phyloP scores from a whole-genome alignment of 2,113 vertebrate species.

The Gavialis gangeticus region DNA sequence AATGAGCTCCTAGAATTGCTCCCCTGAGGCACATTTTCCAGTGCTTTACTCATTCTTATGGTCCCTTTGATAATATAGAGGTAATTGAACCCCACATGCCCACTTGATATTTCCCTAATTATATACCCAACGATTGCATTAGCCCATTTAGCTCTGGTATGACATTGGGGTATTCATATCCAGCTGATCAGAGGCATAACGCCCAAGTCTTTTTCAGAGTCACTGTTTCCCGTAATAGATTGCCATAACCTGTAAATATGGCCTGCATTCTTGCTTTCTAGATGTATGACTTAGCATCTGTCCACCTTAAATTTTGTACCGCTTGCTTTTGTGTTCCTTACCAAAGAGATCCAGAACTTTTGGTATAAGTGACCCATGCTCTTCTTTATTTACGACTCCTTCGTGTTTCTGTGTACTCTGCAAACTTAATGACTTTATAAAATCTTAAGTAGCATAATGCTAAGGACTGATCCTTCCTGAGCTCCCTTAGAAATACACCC shows the following conservation, averaged over 20 bases:
- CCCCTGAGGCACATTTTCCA: not conserved
- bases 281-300: accelerated
- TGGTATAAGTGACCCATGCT: not conserved
- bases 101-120: not conserved
- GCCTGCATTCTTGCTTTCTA: not conserved
- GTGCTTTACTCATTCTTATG: not conserved
- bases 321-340: not conserved
- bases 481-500: not conserved
- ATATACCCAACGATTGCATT: not conserved
- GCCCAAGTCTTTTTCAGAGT: accelerated
- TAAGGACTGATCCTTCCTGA: not conserved
- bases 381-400: not conserved
- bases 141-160: not conserved
- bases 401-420: not conserved
- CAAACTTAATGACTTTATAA: too few species aligned
- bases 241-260: too few species aligned
- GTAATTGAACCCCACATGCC: not conserved
- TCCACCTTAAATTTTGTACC: not conserved
- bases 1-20: not conserved
- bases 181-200: not conserved
- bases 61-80: not conserved
- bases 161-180: too few species aligned
- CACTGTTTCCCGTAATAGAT: accelerated
- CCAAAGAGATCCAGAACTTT: not conserved
- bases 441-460: not conserved